These are phyloP conservation scores for Aplysina aerophoba DNA, from an alignment of 37 sponge, comb jelly and placozoan genomes.

Conservation along the genomic window DNA sequence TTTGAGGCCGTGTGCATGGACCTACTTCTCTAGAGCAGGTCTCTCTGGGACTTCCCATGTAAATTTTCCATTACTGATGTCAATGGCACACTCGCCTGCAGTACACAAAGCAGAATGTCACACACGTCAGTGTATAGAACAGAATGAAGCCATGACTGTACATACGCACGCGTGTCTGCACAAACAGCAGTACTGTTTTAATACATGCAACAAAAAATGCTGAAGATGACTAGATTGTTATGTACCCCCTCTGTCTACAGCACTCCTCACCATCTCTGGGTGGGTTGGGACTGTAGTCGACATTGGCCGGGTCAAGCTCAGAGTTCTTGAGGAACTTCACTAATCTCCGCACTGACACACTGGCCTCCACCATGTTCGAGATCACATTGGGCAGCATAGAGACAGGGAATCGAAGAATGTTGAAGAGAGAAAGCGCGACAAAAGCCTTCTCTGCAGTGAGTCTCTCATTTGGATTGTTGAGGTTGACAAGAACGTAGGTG, in stretches of 20 bases:
- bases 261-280: slow-evolving; percentile 12
- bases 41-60: slow-evolving; percentile 71
- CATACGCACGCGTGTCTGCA: too few relatives aligned
- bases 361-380: slow-evolving; percentile 55
- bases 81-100: slow-evolving; percentile 52
- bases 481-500: slow-evolving; percentile 48
- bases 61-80: slow-evolving; percentile 62
- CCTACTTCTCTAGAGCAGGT: slow-evolving; percentile 42
- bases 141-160: too few relatives aligned
- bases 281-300: slow-evolving; percentile 20
- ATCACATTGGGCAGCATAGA: slow-evolving; percentile 71
- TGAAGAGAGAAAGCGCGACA: slow-evolving; percentile 89
- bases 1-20: neutral
- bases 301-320: slow-evolving; percentile 63
- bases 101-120: neutral
- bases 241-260: too few relatives aligned
- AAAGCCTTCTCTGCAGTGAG: slow-evolving; percentile 83
- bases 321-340: slow-evolving; percentile 61
- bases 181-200: too few relatives aligned
- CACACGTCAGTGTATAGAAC: too few relatives aligned
- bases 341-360: slow-evolving; percentile 76
- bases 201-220: too few relatives aligned
- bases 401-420: slow-evolving; percentile 75
- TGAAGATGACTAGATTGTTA: too few relatives aligned
- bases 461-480: slow-evolving; percentile 36